Conservation (phyloP, 2,797 vertebrate genomes). For the Sebastes vulpes region DNA sequence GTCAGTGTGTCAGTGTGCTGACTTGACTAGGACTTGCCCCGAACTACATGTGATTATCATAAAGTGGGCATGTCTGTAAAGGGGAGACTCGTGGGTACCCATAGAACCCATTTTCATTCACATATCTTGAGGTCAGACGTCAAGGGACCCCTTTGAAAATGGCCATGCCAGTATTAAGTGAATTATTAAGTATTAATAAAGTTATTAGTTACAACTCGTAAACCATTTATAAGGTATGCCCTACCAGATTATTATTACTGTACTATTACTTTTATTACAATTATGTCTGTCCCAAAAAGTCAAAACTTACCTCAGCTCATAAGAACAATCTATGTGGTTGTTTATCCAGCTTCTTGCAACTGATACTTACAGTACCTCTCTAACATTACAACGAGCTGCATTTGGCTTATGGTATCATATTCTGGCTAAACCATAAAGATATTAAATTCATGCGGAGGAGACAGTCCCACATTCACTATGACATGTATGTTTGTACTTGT, state of each 20-base stretch:
- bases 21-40: too few relatives aligned
- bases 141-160: too few relatives aligned
- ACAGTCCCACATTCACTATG: background rate
- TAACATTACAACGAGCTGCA: background rate
- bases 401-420: background rate
- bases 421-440: background rate
- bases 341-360: background rate
- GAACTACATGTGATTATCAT: fast-evolving
- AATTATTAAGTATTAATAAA: background rate
- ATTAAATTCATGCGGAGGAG: background rate
- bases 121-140: too few relatives aligned
- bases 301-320: background rate
- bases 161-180: too few relatives aligned
- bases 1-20: too few relatives aligned
- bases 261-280: background rate
- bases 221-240: background rate
- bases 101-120: too few relatives aligned
- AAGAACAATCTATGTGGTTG: background rate
- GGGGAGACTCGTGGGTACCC: too few relatives aligned
- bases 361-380: background rate
- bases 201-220: background rate
- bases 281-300: background rate
- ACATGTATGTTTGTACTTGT: background rate
- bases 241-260: background rate
- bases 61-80: too few relatives aligned